Conservation (phyloP, 1,140 invertebrate species). For the Leucophenga varia region DNA sequence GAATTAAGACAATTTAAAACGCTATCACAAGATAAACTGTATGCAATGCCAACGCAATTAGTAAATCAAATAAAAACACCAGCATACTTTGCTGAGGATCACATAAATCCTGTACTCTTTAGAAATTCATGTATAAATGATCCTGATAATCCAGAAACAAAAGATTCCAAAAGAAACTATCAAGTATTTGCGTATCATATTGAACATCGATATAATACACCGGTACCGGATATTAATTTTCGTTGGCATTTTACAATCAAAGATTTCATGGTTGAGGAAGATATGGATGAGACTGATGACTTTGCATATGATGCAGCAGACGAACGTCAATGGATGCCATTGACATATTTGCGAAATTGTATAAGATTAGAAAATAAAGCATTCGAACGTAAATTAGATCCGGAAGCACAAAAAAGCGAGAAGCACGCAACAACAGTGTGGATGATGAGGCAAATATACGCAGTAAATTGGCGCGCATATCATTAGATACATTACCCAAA, state of each 20-base stretch:
- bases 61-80: constrained; percentile 24
- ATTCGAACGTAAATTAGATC: background rate
- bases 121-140: constrained; percentile 34
- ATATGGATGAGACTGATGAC: constrained; percentile 23
- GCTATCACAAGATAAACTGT: constrained; percentile 37
- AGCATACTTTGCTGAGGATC: constrained; percentile 39
- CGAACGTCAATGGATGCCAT: constrained; percentile 27
- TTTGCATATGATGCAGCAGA: constrained; percentile 8
- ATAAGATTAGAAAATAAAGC: constrained; percentile 39
- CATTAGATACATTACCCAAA: too few relatives aligned
- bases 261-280: constrained; percentile 37
- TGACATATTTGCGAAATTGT: constrained; percentile 37
- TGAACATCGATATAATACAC: constrained; percentile 49
- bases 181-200: constrained; percentile 47
- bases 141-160: constrained; percentile 37
- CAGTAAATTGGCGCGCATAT: too few relatives aligned
- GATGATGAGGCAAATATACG: too few relatives aligned
- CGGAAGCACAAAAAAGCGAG: background rate
- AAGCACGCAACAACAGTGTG: background rate
- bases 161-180: constrained; percentile 47
- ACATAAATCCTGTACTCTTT: constrained; percentile 40
- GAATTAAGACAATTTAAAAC: constrained; percentile 32
- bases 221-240: constrained; percentile 46
- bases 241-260: constrained; percentile 44
- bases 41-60: constrained; percentile 20